Conservation (phyloP, 2,888 invertebrate species). For the Pterostichus madidus region DNA sequence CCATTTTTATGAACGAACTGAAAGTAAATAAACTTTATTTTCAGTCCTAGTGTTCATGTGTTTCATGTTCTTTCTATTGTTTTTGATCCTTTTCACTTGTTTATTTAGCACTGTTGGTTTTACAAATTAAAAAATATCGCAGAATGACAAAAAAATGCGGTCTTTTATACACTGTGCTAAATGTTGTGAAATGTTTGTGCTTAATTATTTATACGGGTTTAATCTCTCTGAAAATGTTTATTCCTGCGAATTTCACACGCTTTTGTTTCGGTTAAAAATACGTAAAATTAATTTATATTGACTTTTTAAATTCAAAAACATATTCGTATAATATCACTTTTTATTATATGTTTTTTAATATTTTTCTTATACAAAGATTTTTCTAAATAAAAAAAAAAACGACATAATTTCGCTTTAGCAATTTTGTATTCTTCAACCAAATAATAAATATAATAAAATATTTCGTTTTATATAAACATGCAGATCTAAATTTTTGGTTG, state of each 20-base stretch:
- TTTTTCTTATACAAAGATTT: neutral
- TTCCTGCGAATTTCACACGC: neutral
- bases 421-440: too few relatives aligned
- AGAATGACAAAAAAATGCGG: conserved; percentile 12
- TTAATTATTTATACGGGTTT: conserved; percentile 39
- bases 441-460: too few relatives aligned
- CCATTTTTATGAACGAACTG: conserved; percentile 13
- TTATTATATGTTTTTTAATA: conserved; percentile 3
- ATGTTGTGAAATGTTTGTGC: conserved; percentile 27
- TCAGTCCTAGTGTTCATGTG: neutral
- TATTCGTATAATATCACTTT: neutral
- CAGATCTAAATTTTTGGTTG: too few relatives aligned
- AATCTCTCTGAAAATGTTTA: conserved; percentile 33
- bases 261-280: neutral
- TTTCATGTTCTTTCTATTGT: neutral
- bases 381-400: too few relatives aligned
- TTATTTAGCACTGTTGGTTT: conserved; percentile 12
- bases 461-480: too few relatives aligned
- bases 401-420: too few relatives aligned
- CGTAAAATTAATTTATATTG: neutral
- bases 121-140: conserved; percentile 30
- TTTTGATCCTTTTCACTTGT: conserved; percentile 21
- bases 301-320: neutral
- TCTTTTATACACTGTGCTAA: conserved; percentile 16
- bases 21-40: conserved; percentile 26